Conservation (phyloP, 2,113 vertebrate species). For the Centropus bengalensis region DNA sequence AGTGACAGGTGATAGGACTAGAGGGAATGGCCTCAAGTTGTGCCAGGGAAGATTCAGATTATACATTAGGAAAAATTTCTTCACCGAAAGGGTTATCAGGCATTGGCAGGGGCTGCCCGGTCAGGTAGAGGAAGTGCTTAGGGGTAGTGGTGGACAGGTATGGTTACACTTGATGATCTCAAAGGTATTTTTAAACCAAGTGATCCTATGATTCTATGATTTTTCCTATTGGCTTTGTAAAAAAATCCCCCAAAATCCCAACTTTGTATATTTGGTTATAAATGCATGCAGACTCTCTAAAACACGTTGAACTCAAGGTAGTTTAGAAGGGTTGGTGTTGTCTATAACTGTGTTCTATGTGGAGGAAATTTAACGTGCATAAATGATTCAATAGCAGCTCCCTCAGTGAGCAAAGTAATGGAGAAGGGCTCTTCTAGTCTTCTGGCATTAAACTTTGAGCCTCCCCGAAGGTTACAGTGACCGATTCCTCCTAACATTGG, state of each 20-base stretch:
- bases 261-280: neutral
- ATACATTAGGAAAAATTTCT: too few relatives aligned
- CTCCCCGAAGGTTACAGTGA: neutral
- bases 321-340: neutral
- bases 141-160: too few relatives aligned
- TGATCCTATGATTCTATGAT: neutral
- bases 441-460: neutral
- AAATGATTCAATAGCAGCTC: neutral
- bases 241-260: neutral
- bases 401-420: neutral
- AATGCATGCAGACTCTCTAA: neutral
- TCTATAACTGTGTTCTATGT: neutral
- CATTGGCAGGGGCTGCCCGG: too few relatives aligned
- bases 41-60: too few relatives aligned
- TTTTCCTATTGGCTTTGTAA: neutral
- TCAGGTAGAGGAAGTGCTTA: too few relatives aligned
- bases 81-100: too few relatives aligned
- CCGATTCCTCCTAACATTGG: neutral
- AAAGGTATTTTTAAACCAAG: too few relatives aligned
- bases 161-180: too few relatives aligned
- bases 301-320: neutral
- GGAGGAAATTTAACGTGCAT: neutral
- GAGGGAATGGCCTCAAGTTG: too few relatives aligned
- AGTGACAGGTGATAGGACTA: too few relatives aligned
- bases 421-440: neutral